Conservation (phyloP, 2,113 vertebrate species). For the Toxotes jaculatrix region DNA sequence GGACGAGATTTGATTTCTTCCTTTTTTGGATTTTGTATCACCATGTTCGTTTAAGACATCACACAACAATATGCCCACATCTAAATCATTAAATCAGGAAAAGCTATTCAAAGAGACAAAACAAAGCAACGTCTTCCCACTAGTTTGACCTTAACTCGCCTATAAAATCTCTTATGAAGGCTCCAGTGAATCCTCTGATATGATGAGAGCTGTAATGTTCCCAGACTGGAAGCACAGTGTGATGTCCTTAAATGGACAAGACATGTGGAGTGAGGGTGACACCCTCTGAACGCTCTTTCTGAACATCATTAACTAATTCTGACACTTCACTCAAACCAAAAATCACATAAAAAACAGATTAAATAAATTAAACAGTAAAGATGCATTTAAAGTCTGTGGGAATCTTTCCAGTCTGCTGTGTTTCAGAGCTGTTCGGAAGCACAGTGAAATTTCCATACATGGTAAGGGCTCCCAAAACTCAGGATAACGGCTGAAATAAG, state of each 20-base stretch:
- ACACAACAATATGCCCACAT: too few species aligned
- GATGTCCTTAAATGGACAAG: constrained; percentile 62
- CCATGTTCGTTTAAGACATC: too few species aligned
- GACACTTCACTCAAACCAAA: not conserved
- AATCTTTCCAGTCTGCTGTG: not conserved
- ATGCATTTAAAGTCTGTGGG: not conserved
- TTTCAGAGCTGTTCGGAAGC: not conserved
- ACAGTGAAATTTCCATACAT: constrained; percentile 52
- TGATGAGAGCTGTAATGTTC: constrained; percentile 11
- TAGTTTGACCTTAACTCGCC: not conserved
- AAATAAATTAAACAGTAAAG: too few species aligned
- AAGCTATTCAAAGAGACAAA: too few species aligned
- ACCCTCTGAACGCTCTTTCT: not conserved
- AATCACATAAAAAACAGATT: not conserved
- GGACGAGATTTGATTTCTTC: constrained; percentile 1
- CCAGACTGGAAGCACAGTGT: not conserved
- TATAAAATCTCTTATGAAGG: not conserved
- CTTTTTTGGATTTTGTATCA: not conserved
- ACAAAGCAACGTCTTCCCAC: too few species aligned
- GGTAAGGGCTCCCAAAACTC: constrained; percentile 19
- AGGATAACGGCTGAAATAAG: not conserved
- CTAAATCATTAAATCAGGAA: too few species aligned
- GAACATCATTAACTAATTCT: not conserved
- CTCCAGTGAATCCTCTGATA: constrained; percentile 19
- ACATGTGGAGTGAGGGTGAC: not conserved